phyloP scores from a whole-genome alignment of 2,797 vertebrate species.

The Typhlichthys eigenmanni region DNA sequence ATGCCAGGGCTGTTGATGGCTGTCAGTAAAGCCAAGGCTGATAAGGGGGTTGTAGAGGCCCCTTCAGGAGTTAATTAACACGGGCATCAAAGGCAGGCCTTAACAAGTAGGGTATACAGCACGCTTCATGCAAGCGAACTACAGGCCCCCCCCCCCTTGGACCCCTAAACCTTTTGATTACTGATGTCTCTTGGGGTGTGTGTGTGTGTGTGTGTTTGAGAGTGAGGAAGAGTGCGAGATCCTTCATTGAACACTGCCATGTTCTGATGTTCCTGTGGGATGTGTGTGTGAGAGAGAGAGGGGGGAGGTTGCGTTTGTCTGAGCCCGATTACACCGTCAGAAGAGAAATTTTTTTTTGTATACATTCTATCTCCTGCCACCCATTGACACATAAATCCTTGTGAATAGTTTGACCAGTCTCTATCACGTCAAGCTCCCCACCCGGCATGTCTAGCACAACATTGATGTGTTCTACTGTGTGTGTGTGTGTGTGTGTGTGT shows the following conservation, averaged over 20 bases:
- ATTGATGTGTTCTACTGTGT: neutral
- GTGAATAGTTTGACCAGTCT: too few species aligned
- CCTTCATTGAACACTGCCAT: conserved; percentile 37
- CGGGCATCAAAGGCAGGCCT: conserved; percentile 65
- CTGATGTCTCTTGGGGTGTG: conserved; percentile 32
- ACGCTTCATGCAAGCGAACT: conserved; percentile 33
- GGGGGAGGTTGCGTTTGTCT: too few species aligned
- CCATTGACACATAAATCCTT: too few species aligned
- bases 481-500: conserved; percentile 19
- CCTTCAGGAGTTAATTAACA: conserved; percentile 75
- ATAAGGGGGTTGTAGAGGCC: conserved; percentile 17
- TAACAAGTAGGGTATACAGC: conserved; percentile 41
- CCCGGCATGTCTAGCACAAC: too few species aligned
- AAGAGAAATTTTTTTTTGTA: too few species aligned
- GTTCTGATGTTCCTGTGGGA: conserved; percentile 41
- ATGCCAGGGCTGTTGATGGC: neutral
- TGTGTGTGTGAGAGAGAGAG: conserved; percentile 21
- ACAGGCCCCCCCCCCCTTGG: conserved; percentile 41
- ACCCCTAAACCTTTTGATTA: conserved; percentile 62
- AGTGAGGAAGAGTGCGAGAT: conserved; percentile 1
- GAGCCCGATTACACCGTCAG: too few species aligned
- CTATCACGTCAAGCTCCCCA: too few species aligned
- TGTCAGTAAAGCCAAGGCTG: conserved; percentile 21
- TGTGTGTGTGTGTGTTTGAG: conserved; percentile 18
- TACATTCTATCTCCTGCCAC: too few species aligned